Percentiles rank a stretch among this genome's conserved stretches.
Evolutionary conservation across 2,113 vertebrate genomes (phyloP).

Genomic region (Anguilla rostrata): DNA sequence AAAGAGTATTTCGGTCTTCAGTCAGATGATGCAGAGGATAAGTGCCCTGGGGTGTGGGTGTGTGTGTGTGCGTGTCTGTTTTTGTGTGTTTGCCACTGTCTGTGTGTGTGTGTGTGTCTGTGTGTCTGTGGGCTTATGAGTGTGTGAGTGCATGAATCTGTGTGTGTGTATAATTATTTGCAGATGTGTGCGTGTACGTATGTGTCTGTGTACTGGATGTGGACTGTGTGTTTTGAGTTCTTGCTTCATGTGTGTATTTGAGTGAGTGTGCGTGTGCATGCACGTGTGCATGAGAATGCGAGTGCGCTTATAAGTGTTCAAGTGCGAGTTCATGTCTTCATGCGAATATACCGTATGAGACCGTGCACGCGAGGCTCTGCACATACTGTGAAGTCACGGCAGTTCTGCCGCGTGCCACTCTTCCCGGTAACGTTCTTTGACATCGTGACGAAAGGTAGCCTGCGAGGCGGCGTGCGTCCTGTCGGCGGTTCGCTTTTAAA

Average conservation of each 20-base stretch:
- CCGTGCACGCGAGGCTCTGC: no score
- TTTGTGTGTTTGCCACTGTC: neutral
- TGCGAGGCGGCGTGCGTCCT: neutral
- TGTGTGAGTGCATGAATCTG: neutral
- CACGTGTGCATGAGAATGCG: neutral
- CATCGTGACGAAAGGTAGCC: neutral
- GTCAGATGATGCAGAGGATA: neutral
- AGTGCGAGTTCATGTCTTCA: neutral
- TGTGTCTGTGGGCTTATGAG: no score
- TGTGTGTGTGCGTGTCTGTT: neutral
- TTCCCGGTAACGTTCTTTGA: neutral
- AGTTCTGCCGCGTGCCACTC: no score
- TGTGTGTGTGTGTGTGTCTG: neutral
- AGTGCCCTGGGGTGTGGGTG: neutral
- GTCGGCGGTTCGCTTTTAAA: neutral
- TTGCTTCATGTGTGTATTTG: neutral
- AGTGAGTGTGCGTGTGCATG: neutral
- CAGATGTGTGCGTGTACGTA: neutral
- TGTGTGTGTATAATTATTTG: neutral
- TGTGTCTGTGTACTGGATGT: neutral
- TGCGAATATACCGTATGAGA: no score
- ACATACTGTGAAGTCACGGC: no score
- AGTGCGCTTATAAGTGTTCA: neutral
- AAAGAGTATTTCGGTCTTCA: neutral
- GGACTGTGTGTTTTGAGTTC: no score